Conservation (phyloP, 2,888 invertebrate species). For the Microchrysa polita region DNA sequence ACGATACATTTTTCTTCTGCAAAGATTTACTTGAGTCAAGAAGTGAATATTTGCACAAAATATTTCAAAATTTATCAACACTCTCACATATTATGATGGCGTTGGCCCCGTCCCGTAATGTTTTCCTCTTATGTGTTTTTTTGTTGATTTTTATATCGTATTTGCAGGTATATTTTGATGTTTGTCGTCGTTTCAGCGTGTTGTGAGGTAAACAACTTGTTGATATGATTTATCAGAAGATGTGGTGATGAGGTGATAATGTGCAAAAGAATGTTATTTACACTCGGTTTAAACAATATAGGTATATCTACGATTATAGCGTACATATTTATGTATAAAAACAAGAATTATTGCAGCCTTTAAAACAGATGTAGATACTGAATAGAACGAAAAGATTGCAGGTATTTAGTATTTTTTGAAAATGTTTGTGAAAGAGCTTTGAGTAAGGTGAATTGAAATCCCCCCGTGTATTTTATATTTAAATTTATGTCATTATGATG, state of each 20-base stretch:
- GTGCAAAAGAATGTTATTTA: conserved; percentile 4
- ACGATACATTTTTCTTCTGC: neutral
- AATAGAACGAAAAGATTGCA: no score
- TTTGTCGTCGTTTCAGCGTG: conserved; percentile 1
- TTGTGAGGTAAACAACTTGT: conserved; percentile 32
- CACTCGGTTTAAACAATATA: no score
- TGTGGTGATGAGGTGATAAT: conserved; percentile 21
- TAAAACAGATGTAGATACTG: no score
- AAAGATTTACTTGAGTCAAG: neutral
- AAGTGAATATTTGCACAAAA: conserved; percentile 29
- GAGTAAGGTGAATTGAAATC: no score
- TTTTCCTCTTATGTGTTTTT: neutral
- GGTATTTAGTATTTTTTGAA: no score
- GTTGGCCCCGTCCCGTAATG: neutral
- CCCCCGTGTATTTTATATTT: no score
- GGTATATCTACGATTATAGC: no score
- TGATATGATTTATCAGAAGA: conserved; percentile 28
- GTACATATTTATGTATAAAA: no score
- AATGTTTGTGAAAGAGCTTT: no score
- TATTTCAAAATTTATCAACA: conserved; percentile 15
- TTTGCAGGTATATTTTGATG: neutral
- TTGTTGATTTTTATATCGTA: neutral
- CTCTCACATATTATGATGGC: neutral
- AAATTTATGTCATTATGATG: no score
- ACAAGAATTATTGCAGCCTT: no score